Base-by-base conservation (phyloP, 2,113 vertebrate genomes). In the Burhinus bistriatus region DNA sequence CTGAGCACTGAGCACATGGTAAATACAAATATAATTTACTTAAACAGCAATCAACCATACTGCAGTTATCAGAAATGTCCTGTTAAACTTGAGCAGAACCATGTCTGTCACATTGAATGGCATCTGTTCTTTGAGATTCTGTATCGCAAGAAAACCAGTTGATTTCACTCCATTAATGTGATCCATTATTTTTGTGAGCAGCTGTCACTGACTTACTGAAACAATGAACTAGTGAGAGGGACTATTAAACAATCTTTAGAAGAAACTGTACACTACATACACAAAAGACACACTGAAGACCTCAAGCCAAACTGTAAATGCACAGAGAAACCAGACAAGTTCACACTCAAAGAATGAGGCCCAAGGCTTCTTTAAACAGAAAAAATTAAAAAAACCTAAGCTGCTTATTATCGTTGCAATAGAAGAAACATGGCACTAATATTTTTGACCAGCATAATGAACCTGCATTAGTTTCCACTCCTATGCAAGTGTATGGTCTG, bases 1-100 rank as follows among this genome's bases (percentile, higher is more conserved):
- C 87, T 86, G 68, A 94, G 91, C 70, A 94, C 52, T 1, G 20
- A 94, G 78, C 82, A 71, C 97, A 88, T 59, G 71, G 87, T 96
- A 97, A 95, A 95, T 59, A 92, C 72, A 97, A 90, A 94, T 59
- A 95, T 77, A 80, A 95, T 95, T 91, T 54, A 87, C 72, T 95
- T 92, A 95, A 95, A 68, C 32, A 85, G 78, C 87, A 85, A 95
- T 96, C 96, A 96, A 70, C n/a, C 82, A 70, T 44, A 15, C n/a
- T 83, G 89, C 71, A 36, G 78, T 80, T 80, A 95, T 70, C 93
- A 93, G 75, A 88, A 85, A 85, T 55, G 91, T 91, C 87, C 95
- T 90, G 73, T 52, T 95, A 85, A 88, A 93, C 82, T 93, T 83
- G 66, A 87, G 91, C 77, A 87, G 75, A 85, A 22, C 70, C 58